Evolutionary conservation across 2,888 invertebrate species (phyloP).

Genomic region (Mythimna impura): DNA sequence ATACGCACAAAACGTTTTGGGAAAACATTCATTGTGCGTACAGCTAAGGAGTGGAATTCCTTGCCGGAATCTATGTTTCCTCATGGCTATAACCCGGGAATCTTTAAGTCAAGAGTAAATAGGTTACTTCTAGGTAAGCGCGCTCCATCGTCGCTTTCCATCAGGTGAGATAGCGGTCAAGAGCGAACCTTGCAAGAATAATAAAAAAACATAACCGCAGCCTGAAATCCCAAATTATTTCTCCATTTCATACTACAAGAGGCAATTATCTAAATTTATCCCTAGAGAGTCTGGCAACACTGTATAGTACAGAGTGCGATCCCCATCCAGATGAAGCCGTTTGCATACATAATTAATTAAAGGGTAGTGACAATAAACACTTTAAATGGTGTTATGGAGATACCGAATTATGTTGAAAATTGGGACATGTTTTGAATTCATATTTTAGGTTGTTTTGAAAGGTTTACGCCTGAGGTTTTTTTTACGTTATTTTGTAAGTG

Average conservation of each 20-base stretch:
- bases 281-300: constrained; percentile 14
- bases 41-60: too few species aligned
- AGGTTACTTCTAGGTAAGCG: too few species aligned
- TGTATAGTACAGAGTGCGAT: neutral
- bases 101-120: too few species aligned
- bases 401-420: neutral
- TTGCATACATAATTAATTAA: constrained; percentile 49
- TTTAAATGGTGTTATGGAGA: neutral
- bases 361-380: constrained; percentile 16
- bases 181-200: too few species aligned
- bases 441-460: neutral
- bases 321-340: constrained; percentile 3
- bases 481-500: too few species aligned
- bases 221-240: constrained; percentile 34
- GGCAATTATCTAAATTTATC: constrained; percentile 43
- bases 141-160: too few species aligned
- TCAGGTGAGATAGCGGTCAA: too few species aligned
- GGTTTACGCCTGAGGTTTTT: neutral
- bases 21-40: too few species aligned
- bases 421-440: neutral
- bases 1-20: too few species aligned
- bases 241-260: constrained; percentile 11
- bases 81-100: too few species aligned
- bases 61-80: too few species aligned
- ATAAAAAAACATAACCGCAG: too few species aligned